Evolutionary conservation across 2,797 vertebrate species (phyloP).

Genomic region (Clarias laeviceps): DNA sequence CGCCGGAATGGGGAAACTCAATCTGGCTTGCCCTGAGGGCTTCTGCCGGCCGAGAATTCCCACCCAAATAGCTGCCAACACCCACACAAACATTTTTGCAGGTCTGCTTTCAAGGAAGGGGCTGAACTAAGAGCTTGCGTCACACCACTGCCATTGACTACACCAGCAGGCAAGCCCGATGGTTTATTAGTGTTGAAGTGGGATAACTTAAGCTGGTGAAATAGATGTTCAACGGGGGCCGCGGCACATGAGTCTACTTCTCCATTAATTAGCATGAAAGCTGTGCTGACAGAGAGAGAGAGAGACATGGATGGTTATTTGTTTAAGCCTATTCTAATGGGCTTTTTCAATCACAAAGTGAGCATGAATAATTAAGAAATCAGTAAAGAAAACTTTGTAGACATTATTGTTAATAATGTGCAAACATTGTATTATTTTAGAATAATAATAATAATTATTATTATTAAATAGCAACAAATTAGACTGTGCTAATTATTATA

Average conservation of each 20-base stretch:
- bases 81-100: constrained; percentile 55
- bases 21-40: constrained; percentile 72
- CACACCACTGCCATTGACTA: constrained; percentile 41
- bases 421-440: not conserved
- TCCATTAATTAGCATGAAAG: constrained; percentile 46
- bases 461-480: not conserved
- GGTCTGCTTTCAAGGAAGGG: constrained; percentile 48
- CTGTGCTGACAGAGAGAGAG: constrained; percentile 21
- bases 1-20: constrained; percentile 73
- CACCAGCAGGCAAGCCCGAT: constrained; percentile 40
- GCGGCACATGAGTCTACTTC: constrained; percentile 35
- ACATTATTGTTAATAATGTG: not conserved
- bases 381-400: constrained; percentile 10
- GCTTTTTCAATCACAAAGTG: constrained; percentile 21
- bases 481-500: not conserved
- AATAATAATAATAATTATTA: not conserved
- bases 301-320: constrained; percentile 42
- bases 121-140: constrained; percentile 38
- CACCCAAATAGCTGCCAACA: constrained; percentile 56
- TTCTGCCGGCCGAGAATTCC: constrained; percentile 72
- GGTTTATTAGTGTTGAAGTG: constrained; percentile 49
- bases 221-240: constrained; percentile 42
- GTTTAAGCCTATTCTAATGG: constrained; percentile 32
- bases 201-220: constrained; percentile 46
- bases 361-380: constrained; percentile 29